Evolutionary conservation across 2,888 invertebrate genomes (phyloP).

Genomic region (Cyclophora punctaria): DNA sequence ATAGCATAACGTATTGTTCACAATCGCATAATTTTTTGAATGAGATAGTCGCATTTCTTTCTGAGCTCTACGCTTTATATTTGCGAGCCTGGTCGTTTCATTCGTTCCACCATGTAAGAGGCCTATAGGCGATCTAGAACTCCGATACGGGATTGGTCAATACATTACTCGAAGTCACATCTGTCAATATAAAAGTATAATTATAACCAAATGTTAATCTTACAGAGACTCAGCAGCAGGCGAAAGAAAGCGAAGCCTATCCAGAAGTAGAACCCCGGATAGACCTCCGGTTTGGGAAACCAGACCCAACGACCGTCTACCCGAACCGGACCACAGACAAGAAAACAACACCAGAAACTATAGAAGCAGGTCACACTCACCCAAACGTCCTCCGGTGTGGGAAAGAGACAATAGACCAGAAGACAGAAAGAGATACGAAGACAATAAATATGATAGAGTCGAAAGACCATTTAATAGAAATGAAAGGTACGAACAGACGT

Average conservation of each 20-base stretch:
- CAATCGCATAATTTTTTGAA: too few relatives aligned
- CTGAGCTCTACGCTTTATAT: too few relatives aligned
- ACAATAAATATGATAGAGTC: slow-evolving; percentile 2
- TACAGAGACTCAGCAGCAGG: slow-evolving; percentile 43
- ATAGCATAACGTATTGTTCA: too few relatives aligned
- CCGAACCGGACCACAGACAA: slow-evolving; percentile 16
- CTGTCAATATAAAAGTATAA: too few relatives aligned
- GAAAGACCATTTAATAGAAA: slow-evolving; percentile 10
- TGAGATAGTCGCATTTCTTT: too few relatives aligned
- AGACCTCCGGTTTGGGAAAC: slow-evolving; percentile 44
- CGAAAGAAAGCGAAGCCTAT: slow-evolving; percentile 38
- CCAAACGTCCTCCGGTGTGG: slow-evolving; percentile 16
- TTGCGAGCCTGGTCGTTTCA: too few relatives aligned
- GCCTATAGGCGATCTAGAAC: too few relatives aligned
- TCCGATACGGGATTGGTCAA: too few relatives aligned
- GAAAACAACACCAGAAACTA: slow-evolving; percentile 27
- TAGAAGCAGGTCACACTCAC: slow-evolving; percentile 20
- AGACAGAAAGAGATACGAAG: neutral
- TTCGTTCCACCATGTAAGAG: too few relatives aligned
- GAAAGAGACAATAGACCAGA: slow-evolving; percentile 26
- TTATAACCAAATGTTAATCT: neutral
- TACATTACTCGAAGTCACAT: too few relatives aligned
- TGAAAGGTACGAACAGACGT: slow-evolving; percentile 7
- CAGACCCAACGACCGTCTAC: slow-evolving; percentile 18
- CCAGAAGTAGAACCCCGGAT: slow-evolving; percentile 42